Conservation (phyloP, 2,888 invertebrate species). For the Megamerina dolium region DNA sequence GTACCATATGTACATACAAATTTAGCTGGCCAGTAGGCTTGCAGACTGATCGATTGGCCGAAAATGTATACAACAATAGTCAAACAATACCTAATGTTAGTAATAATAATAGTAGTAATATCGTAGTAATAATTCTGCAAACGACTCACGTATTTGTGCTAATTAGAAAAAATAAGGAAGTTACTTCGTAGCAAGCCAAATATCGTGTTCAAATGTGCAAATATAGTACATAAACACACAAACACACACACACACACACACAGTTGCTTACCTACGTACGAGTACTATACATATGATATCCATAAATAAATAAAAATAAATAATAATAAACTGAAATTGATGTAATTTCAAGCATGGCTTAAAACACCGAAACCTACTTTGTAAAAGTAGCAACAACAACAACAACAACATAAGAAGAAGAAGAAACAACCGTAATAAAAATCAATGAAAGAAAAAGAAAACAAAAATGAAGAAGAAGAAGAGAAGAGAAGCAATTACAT, state of each 20-base stretch:
- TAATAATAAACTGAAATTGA: background rate
- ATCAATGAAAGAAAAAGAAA: no score
- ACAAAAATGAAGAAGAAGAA: no score
- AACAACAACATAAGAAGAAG: slow-evolving; percentile 2
- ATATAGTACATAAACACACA: slow-evolving; percentile 11
- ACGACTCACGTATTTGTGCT: slow-evolving; percentile 12
- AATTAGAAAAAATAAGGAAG: slow-evolving; percentile 24
- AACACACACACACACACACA: background rate
- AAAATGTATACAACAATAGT: no score
- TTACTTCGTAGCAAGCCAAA: slow-evolving; percentile 19
- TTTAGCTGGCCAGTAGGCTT: no score
- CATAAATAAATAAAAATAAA: background rate
- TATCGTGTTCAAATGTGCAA: no score
- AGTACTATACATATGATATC: background rate
- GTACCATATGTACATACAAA: no score
- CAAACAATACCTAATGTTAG: no score
- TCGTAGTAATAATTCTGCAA: slow-evolving; percentile 14
- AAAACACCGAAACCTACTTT: slow-evolving; percentile 38
- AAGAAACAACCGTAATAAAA: no score
- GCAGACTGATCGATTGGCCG: no score
- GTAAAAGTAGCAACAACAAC: slow-evolving; percentile 4
- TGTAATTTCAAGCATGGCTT: slow-evolving; percentile 6
- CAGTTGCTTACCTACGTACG: background rate
- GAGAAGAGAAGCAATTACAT: no score
- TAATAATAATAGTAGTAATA: no score